Base-by-base conservation (phyloP, 1,140 invertebrate genomes). In the Eueides isabella region DNA sequence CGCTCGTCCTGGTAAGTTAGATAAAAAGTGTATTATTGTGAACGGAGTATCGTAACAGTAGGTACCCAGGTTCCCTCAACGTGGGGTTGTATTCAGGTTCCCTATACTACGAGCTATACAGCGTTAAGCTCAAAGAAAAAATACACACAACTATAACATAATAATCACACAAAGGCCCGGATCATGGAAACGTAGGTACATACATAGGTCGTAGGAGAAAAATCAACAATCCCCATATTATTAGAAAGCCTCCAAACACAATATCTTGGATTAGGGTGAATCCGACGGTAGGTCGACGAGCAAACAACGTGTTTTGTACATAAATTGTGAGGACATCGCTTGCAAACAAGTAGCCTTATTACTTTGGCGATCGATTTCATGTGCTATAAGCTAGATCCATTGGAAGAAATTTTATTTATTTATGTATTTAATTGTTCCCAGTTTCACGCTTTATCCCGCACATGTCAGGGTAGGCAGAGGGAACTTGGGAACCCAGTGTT, bases 231-330 rank as follows among this genome's bases (percentile, higher is more conserved):
- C 68, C 48, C 69, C 81, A 76, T 82, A 80, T 82, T 83, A 83
- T 83, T 80, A 82, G 77, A 77, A 77, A 77, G 80, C 78, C 79
- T 71, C 69, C 35, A 86, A 87, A 87, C 80, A 83, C 83, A 86
- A 86, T 87, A 86, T 85, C 80, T 87, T 79, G 79, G 85, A 85
- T 88, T 85, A 86, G 80, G 81, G 79, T 74, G 75, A 77, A 78
- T 80, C 76, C 74, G 72, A 74, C 68, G 72, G 76, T 79, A 80
- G 67, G 78, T 82, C 80, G 72, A 67, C 61, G 72, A 65, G 81
- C 78, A 87, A 87, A 86, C 84, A 86, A 69, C 75, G 76, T 77
- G 81, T 81, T 83, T 80, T 85, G 79, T 81, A 82, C 80, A 80
- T 78, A 82, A 77, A 81, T 82, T 79, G 75, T 79, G 77, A 71